These are phyloP conservation scores for Phthorimaea operculella DNA, from an alignment of 1,140 invertebrate species.

Conservation along the genomic window DNA sequence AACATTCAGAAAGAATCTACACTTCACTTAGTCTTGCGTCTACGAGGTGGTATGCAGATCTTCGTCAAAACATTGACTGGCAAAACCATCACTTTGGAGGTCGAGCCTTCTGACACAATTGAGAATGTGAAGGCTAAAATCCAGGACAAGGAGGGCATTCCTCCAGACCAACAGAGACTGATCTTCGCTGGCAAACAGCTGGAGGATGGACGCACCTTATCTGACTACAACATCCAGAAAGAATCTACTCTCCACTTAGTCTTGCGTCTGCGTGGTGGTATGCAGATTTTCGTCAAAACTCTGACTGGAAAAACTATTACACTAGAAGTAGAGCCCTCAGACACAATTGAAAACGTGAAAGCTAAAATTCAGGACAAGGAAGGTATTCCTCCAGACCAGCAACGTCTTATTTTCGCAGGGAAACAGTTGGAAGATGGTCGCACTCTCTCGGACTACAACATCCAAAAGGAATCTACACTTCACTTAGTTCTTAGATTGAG, in stretches of 20 bases:
- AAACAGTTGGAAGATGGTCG: conserved; percentile 80
- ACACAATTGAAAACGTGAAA: conserved; percentile 84
- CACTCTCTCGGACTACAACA: conserved; percentile 73
- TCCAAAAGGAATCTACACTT: conserved; percentile 79
- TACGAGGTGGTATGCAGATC: too few species aligned
- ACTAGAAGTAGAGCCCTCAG: conserved; percentile 79
- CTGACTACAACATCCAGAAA: conserved; percentile 79
- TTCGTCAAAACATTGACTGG: conserved; percentile 79
- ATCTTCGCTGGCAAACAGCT: conserved; percentile 78
- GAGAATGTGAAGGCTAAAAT: too few species aligned
- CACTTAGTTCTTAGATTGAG: conserved; percentile 73
- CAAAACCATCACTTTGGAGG: conserved; percentile 81
- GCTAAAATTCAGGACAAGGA: conserved; percentile 83
- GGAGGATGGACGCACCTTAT: conserved; percentile 72
- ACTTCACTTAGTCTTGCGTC: too few species aligned
- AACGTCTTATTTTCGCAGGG: conserved; percentile 76
- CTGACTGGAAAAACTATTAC: conserved; percentile 82
- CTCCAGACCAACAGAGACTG: too few species aligned
- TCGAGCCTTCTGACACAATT: conserved; percentile 79
- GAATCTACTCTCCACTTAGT: conserved; percentile 79
- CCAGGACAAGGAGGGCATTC: too few species aligned
- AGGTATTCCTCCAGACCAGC: conserved; percentile 77
- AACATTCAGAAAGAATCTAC: too few species aligned
- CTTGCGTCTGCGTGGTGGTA: conserved; percentile 68
- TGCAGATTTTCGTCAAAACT: conserved; percentile 83